Conservation (phyloP, 2,888 invertebrate genomes). For the Priocnemis perturbator region DNA sequence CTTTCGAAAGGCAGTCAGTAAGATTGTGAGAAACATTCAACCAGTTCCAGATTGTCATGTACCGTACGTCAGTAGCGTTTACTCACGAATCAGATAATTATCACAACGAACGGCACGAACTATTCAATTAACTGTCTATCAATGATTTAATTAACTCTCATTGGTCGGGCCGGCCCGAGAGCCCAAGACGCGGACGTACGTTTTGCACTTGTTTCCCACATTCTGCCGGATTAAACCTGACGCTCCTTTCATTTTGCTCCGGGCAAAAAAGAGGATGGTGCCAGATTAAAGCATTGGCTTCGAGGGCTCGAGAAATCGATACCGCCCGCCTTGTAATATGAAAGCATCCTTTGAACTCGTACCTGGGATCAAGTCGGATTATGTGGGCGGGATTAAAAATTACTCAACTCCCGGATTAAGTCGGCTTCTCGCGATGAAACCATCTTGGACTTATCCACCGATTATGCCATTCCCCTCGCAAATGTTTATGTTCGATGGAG, state of each 20-base stretch:
- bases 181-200: no score
- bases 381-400: constrained; percentile 49
- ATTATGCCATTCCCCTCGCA: constrained; percentile 11
- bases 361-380: constrained; percentile 33
- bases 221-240: constrained; percentile 22
- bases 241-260: constrained; percentile 18
- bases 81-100: no score
- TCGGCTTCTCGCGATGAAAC: constrained; percentile 11
- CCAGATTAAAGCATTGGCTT: constrained; percentile 38
- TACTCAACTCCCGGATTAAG: constrained; percentile 23
- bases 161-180: no score
- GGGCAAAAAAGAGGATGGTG: constrained; percentile 18
- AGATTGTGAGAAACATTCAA: no score
- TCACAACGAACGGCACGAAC: no score
- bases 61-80: no score
- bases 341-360: constrained; percentile 36
- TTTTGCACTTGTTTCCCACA: neutral
- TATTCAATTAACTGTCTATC: no score
- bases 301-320: constrained; percentile 35
- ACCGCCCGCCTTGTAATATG: constrained; percentile 16
- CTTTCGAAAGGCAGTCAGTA: no score
- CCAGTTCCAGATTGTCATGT: no score
- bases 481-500: neutral
- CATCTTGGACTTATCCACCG: constrained; percentile 10
- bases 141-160: no score